Evolutionary conservation across 2,797 vertebrate genomes (phyloP).

Genomic region (Pseudomugil gertrudae): DNA sequence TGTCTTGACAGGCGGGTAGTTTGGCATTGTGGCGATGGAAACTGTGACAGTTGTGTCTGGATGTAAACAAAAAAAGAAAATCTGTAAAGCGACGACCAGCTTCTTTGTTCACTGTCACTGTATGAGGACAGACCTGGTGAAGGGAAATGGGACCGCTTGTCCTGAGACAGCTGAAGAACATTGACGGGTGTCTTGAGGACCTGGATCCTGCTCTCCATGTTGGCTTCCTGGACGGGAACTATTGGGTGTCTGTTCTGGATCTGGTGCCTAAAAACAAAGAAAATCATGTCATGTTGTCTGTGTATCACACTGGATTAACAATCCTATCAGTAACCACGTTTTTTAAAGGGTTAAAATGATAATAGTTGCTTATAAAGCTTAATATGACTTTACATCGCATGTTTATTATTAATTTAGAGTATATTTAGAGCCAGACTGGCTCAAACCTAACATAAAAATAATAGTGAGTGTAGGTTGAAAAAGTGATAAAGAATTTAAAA

Average conservation of each 20-base stretch:
- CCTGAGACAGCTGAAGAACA: constrained; percentile 89
- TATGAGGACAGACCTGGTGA: constrained; percentile 73
- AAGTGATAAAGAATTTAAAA: not conserved
- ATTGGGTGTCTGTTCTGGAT: constrained; percentile 82
- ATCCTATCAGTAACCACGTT: no score
- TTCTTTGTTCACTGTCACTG: not conserved
- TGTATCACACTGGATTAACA: not conserved
- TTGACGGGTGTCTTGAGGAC: constrained; percentile 94
- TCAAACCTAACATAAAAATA: not conserved
- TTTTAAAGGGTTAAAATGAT: not conserved
- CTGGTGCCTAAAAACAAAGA: constrained; percentile 57
- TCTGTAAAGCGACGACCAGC: not conserved
- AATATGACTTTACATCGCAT: not conserved
- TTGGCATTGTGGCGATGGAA: constrained; percentile 90
- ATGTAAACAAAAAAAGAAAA: not conserved
- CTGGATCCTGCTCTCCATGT: constrained; percentile 90
- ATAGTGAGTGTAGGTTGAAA: not conserved
- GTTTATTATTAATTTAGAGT: not conserved
- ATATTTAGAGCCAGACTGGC: not conserved
- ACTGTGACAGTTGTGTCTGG: constrained; percentile 93
- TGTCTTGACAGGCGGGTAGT: constrained; percentile 90
- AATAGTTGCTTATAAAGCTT: not conserved
- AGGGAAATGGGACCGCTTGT: constrained; percentile 90
- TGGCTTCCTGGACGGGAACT: constrained; percentile 80
- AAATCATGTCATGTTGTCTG: not conserved